A percentile compares a stretch with the other conserved stretches of the same genome.
These are phyloP conservation scores for Hyperoplus lanceolatus DNA, from an alignment of 2,797 vertebrate genomes.

Conservation along the genomic window DNA sequence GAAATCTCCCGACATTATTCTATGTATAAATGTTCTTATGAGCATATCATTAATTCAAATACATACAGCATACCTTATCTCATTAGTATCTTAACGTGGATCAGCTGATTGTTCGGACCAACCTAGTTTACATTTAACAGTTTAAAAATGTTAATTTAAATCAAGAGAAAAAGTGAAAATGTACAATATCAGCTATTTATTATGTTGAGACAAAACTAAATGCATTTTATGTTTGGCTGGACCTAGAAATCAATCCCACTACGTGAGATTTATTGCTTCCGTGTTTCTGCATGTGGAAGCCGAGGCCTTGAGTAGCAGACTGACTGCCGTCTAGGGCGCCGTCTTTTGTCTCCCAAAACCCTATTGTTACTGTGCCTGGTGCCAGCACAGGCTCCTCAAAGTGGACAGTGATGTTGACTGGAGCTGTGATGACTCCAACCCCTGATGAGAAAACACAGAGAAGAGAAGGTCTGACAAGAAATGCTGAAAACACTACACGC, in stretches of 20 bases:
- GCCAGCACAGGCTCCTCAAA: slow-evolving; percentile 62
- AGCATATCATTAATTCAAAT: background rate
- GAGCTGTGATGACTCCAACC: slow-evolving; percentile 71
- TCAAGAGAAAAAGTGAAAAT: background rate
- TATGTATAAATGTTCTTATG: background rate
- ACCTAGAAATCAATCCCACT: slow-evolving; percentile 64
- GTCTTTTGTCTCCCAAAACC: slow-evolving; percentile 63
- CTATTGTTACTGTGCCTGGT: slow-evolving; percentile 60
- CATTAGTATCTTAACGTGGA: background rate
- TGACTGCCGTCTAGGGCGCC: background rate
- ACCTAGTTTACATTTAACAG: background rate
- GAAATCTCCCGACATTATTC: background rate
- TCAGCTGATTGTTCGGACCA: background rate
- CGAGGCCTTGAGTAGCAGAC: slow-evolving; percentile 28
- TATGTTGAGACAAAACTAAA: background rate
- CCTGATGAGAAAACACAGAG: slow-evolving; percentile 63
- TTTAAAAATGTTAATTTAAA: no score
- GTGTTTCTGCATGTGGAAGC: slow-evolving; percentile 66
- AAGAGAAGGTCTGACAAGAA: background rate
- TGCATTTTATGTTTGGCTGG: background rate
- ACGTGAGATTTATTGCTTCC: slow-evolving; percentile 45
- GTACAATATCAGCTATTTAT: background rate
- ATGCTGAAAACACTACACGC: background rate
- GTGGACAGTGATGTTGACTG: slow-evolving; percentile 58
- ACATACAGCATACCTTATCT: background rate